phyloP scores from a whole-genome alignment of 2,113 vertebrate genomes.

The Urocolius indicus region DNA sequence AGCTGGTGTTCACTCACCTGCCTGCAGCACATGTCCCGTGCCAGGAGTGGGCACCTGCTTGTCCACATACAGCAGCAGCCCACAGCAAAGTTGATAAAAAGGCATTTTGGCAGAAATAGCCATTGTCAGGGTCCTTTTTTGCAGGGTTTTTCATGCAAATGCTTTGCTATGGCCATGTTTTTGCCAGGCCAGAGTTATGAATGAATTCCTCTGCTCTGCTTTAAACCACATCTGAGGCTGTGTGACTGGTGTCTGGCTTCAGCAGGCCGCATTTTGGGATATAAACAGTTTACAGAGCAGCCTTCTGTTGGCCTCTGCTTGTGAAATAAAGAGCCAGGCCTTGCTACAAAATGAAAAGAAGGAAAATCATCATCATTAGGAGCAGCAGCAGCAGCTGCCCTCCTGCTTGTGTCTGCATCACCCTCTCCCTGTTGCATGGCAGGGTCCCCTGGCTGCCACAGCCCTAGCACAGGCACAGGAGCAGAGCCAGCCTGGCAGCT shows the following conservation, averaged over 20 bases:
- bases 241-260: neutral
- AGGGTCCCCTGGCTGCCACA: neutral
- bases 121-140: rapidly evolving
- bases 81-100: neutral
- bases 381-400: neutral
- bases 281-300: neutral
- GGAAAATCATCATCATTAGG: too few species aligned
- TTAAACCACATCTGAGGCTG: neutral
- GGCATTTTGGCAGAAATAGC: neutral
- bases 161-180: neutral
- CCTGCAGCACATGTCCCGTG: neutral
- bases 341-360: neutral
- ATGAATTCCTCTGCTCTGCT: neutral
- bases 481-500: neutral
- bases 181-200: neutral
- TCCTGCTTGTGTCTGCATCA: neutral
- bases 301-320: neutral
- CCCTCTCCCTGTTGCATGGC: neutral
- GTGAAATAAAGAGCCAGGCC: neutral
- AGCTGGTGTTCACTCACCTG: neutral
- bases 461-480: neutral
- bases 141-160: rapidly evolving
- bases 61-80: too few species aligned
- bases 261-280: neutral
- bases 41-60: neutral